These are phyloP conservation scores for Drosophila repletoides DNA, from an alignment of 1,140 invertebrate species.

Conservation along the genomic window DNA sequence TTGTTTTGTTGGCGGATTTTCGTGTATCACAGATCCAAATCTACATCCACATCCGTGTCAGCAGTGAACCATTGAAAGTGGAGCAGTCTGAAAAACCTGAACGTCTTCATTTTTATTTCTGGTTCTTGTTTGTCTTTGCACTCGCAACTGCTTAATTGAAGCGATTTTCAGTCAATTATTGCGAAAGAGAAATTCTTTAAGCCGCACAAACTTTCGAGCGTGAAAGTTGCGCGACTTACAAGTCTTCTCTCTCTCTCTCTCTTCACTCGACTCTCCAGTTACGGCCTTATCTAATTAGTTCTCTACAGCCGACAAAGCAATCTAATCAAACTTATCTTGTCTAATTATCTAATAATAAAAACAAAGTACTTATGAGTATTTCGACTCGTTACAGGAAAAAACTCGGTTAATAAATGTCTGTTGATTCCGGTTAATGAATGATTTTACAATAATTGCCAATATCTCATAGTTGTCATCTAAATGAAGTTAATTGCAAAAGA, in stretches of 20 bases:
- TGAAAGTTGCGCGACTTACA: conserved; percentile 53
- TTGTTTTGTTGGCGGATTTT: conserved; percentile 72
- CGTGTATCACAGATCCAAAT: conserved; percentile 51
- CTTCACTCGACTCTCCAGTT: conserved; percentile 2
- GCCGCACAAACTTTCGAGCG: conserved; percentile 60
- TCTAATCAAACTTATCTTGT: conserved; percentile 10
- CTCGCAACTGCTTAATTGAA: conserved; percentile 69
- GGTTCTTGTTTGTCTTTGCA: conserved; percentile 56
- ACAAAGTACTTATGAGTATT: background rate
- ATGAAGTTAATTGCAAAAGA: conserved; percentile 47
- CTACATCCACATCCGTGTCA: conserved; percentile 71
- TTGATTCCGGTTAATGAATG: too few relatives aligned
- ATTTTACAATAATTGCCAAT: conserved; percentile 10
- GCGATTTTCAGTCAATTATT: conserved; percentile 75
- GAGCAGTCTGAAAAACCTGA: conserved; percentile 62
- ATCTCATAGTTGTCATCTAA: conserved; percentile 65
- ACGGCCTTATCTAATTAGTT: conserved; percentile 53
- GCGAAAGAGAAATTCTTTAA: conserved; percentile 75
- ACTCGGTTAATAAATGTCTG: conserved; percentile 59
- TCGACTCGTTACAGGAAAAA: conserved; percentile 41
- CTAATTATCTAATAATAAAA: background rate
- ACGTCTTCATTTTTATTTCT: conserved; percentile 54
- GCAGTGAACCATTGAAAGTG: conserved; percentile 52
- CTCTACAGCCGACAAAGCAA: conserved; percentile 34
- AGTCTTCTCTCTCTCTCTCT: too few relatives aligned